A percentile compares a stretch with the other conserved stretches of the same genome.
Evolutionary conservation across 1,140 invertebrate genomes (phyloP).

Genomic region (Neodiprion pinetum): DNA sequence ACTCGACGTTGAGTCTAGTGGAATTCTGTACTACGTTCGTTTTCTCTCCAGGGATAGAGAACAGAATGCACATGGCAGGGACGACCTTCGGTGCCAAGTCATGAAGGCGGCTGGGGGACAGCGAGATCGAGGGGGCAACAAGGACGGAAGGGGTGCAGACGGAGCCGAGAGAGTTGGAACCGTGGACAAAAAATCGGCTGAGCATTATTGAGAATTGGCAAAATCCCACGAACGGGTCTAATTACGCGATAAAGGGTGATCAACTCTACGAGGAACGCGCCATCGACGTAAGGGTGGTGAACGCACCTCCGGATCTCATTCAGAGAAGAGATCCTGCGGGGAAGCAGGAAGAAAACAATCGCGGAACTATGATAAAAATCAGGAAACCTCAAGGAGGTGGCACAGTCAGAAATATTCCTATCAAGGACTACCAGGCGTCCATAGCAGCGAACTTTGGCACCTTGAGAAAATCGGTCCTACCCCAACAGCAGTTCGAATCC

Average conservation of each 20-base stretch:
- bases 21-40: conserved; percentile 10
- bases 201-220: conserved; percentile 51
- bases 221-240: conserved; percentile 30
- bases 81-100: conserved; percentile 55
- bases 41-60: conserved; percentile 47
- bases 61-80: conserved; percentile 49
- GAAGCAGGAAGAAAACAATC: not conserved
- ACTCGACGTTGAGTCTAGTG: conserved; percentile 1
- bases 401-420: conserved; percentile 45
- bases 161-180: conserved; percentile 21
- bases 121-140: conserved; percentile 37
- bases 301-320: conserved; percentile 13
- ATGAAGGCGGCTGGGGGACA: conserved; percentile 60
- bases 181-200: conserved; percentile 21
- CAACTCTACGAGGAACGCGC: conserved; percentile 49
- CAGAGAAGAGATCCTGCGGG: conserved; percentile 17
- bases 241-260: conserved; percentile 33
- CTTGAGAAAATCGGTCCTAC: conserved; percentile 35
- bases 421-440: conserved; percentile 46
- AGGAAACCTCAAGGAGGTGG: conserved; percentile 22
- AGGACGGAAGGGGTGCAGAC: conserved; percentile 19
- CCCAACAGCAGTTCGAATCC: conserved; percentile 39
- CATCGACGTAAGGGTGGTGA: conserved; percentile 40
- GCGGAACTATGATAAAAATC: not conserved
- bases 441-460: conserved; percentile 45